Conservation (phyloP, 2,113 vertebrate genomes). For the Oryzias woworae region DNA sequence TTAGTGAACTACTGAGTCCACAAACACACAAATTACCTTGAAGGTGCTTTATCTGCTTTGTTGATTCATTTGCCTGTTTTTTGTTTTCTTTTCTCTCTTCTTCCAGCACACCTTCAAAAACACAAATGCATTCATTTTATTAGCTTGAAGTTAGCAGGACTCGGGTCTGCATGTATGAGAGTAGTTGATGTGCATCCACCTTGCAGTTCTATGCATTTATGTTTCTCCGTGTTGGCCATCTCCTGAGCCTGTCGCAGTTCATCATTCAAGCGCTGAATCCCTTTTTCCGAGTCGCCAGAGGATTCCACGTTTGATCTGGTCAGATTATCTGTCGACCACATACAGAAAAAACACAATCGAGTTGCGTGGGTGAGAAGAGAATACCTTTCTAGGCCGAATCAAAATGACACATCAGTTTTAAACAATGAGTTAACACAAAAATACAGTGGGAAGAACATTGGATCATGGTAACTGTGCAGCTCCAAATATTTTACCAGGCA, state of each 20-base stretch:
- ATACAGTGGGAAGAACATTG: slow-evolving; percentile 18
- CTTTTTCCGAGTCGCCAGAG: slow-evolving; percentile 85
- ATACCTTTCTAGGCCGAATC: background rate
- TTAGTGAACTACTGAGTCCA: background rate
- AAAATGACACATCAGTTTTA: slow-evolving; percentile 2
- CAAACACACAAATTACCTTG: slow-evolving; percentile 80
- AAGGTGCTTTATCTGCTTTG: slow-evolving; percentile 89
- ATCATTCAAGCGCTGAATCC: slow-evolving; percentile 88
- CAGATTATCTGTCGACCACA: slow-evolving; percentile 82
- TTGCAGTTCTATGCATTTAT: slow-evolving; percentile 92
- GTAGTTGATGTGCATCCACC: slow-evolving; percentile 66
- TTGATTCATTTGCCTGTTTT: slow-evolving; percentile 88
- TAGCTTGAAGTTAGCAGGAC: background rate
- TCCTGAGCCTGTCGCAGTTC: slow-evolving; percentile 90
- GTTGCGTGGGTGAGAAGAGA: background rate
- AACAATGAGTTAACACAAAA: slow-evolving; percentile 13
- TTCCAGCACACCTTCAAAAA: slow-evolving; percentile 82
- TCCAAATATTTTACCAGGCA: slow-evolving; percentile 64
- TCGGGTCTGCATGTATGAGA: background rate
- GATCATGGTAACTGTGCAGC: slow-evolving; percentile 39
- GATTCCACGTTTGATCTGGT: slow-evolving; percentile 85
- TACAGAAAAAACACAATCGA: slow-evolving; percentile 4
- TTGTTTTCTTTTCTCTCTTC: slow-evolving; percentile 87
- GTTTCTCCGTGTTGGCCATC: slow-evolving; percentile 86
- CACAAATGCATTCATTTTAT: background rate